Evolutionary conservation across 23 tunicate genomes (phyloP).

Genomic region (Botrylloides violaceus): DNA sequence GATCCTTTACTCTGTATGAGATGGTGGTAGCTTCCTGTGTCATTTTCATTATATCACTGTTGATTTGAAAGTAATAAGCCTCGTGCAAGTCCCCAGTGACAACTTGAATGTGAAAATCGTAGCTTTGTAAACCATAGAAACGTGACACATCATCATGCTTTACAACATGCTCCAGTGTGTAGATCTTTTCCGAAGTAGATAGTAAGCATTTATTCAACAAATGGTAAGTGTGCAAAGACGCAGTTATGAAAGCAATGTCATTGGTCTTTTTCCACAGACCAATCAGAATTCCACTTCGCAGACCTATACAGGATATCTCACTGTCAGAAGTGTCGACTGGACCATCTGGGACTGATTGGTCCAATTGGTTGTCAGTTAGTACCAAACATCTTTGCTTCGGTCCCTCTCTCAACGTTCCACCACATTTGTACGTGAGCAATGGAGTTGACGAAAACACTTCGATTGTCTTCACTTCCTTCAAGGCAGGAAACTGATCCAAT

Average conservation of each 20-base stretch:
- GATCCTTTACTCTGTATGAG: not conserved
- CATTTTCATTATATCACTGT: not conserved
- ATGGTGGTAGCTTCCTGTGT: not conserved
- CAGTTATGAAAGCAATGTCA: constrained; percentile 4
- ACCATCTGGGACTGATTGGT: not conserved
- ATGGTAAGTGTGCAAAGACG: not conserved
- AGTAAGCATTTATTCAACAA: constrained; percentile 5
- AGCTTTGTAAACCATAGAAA: constrained; percentile 2
- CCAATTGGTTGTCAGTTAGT: not conserved
- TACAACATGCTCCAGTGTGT: not conserved
- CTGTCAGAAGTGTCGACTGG: not conserved
- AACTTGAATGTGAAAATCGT: not conserved
- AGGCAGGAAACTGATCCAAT: constrained; percentile 25
- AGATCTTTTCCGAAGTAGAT: constrained; percentile 2
- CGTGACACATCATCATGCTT: not conserved
- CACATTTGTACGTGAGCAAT: not conserved
- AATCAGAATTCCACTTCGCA: not conserved
- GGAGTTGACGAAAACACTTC: constrained; percentile 28
- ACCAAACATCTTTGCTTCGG: constrained; percentile 35
- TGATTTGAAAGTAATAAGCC: not conserved
- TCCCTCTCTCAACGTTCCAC: not conserved
- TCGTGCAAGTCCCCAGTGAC: not conserved
- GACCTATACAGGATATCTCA: not conserved
- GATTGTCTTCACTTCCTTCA: constrained; percentile 7
- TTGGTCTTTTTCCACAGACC: constrained; percentile 4